phyloP scores from a whole-genome alignment of 2,888 invertebrate genomes.

The Phrixothrix hirtus region DNA sequence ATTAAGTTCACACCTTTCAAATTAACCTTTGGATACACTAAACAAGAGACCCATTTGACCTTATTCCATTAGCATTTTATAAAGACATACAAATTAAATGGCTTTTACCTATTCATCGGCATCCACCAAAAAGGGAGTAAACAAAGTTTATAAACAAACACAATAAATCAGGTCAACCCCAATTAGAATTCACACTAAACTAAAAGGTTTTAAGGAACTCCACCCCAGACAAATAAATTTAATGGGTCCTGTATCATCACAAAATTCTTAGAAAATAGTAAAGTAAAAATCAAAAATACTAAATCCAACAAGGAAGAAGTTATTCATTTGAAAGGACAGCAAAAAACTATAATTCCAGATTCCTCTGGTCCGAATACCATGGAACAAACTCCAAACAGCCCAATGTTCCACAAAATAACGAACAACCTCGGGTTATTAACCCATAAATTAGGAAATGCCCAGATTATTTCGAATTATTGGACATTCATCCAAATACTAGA shows the following conservation, averaged over 20 bases:
- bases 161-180: neutral
- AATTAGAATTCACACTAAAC: neutral
- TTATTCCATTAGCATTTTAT: neutral
- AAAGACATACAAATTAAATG: neutral
- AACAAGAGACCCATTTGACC: neutral
- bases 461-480: neutral
- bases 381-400: too few relatives aligned
- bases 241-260: neutral
- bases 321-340: too few relatives aligned
- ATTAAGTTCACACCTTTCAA: neutral
- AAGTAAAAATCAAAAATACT: slow-evolving; percentile 1
- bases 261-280: neutral
- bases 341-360: too few relatives aligned
- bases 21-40: neutral
- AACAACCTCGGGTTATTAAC: too few relatives aligned
- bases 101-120: too few relatives aligned
- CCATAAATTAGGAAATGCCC: slow-evolving; percentile 1
- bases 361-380: too few relatives aligned
- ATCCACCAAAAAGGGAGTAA: too few relatives aligned
- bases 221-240: neutral
- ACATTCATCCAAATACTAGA: neutral
- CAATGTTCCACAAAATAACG: too few relatives aligned
- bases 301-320: neutral
- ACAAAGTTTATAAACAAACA: too few relatives aligned
- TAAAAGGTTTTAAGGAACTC: neutral